Evolutionary conservation across 2,113 vertebrate species (phyloP), one percentile per base, ranked within the genome.

Genomic region (Sander vitreus): DNA sequence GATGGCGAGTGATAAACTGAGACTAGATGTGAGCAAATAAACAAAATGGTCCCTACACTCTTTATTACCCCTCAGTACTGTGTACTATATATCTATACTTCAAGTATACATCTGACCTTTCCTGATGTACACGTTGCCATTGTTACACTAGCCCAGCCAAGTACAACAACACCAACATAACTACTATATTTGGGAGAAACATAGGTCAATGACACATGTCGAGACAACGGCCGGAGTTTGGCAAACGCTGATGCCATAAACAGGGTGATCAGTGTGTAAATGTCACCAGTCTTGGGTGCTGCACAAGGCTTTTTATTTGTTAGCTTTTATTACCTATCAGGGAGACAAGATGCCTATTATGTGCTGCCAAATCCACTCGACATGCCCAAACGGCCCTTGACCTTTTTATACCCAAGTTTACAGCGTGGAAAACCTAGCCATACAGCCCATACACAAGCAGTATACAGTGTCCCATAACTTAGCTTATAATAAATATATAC

Each of bases 281-380:
- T 91, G 92, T 90, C 92, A 92, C 76, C 79, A 51, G 83, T 81
- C 80, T 85, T 89, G 83, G 84, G 80, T 84, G 74, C 74, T 51
- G 76, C 81, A 73, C 81, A 45, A 70, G 79, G 84, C 69, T 92
- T 93, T 90, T 86, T 88, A 93, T 94, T 89, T 89, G 87, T 89
- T 76, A 23, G 85, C 80, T 92, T 91, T 94, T 93, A 94, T 90
- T 75, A 88, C 83, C 80, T 77, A 85, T 90, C 90, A 89, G 67
- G 66, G 76, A 81, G 87, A 90, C 87, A 81, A 86, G 84, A 91
- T 76, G 90, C 50, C 87, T 86, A 78, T 88, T 86, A 88, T 88
- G 71, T 36, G 82, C 88, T 92, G 93, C 92, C 92, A 95, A 89
- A 90, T 71, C 63, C 75, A 65, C 84, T 89, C 66, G 75, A 89